Evolutionary conservation across 1,140 invertebrate species (phyloP), one percentile per base, ranked within the genome.

Genomic region (Centruroides sculpturatus): DNA sequence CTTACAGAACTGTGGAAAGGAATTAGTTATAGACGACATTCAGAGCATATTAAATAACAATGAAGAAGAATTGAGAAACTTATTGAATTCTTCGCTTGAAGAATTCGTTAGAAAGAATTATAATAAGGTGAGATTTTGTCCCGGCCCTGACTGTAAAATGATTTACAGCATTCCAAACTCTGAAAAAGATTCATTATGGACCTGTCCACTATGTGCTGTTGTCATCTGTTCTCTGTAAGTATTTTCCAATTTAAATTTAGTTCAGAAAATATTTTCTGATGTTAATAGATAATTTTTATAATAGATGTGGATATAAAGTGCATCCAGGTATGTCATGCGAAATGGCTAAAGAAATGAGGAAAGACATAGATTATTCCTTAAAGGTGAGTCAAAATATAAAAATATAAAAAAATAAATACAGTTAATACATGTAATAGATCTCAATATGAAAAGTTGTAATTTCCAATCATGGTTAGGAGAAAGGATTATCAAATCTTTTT

Each of bases 141-240:
- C 62, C 35, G 60, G 53, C 54, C 59, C 62, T 11, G 59, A 64
- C 51, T 64, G 62, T 34, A 56, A 55, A n/a, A 57, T 64, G 59
- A 59, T 64, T 47, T 64, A 23, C 7, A 54, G 59, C 49, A 46
- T 58, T 50, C 53, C 54, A n/a, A 13, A 12, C 23, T 41, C 55
- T 58, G 57, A 9, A 52, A 46, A 10, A 1, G 52, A 9, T 34
- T 6, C n/a, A 13, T 35, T 60, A 35, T 63, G 59, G 35, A n/a
- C 52, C 0, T 63, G 62, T 54, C 54, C 54, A 13, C 0, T 47
- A 11, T 63, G 62, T 49, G 35, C 8, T 5, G 59, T 59, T 59
- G 23, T 35, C 11, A 57, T 63, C 46, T 63, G 62, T 41, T 57
- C 62, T 41, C 7, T 34, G 62, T 59, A 63, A 63, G 62, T 57